Conservation (phyloP, 2,888 invertebrate species). For the Keiferia lycopersicella region DNA sequence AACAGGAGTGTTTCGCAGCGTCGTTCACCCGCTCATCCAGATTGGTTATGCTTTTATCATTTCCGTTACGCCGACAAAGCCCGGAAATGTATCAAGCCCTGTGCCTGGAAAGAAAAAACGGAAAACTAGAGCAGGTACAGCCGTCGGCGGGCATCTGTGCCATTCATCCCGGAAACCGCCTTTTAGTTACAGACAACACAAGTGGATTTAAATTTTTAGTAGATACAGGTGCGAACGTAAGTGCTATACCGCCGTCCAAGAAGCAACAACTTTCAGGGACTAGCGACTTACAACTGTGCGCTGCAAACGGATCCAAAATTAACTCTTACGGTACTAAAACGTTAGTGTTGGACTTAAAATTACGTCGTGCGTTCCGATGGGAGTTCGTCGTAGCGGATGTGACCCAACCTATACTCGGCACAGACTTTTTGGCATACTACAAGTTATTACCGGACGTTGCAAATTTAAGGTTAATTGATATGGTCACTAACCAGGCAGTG, state of each 20-base stretch:
- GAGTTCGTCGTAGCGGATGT: not conserved
- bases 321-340: conserved; percentile 30
- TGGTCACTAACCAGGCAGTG: conserved; percentile 23
- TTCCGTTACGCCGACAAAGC: conserved; percentile 18
- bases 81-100: not conserved
- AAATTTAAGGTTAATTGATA: conserved; percentile 27
- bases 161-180: conserved; percentile 21
- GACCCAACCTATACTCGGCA: conserved; percentile 15
- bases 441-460: conserved; percentile 28
- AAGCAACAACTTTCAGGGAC: not conserved
- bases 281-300: conserved; percentile 20
- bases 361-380: conserved; percentile 1
- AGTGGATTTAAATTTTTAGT: conserved; percentile 24
- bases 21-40: not conserved
- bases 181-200: conserved; percentile 22
- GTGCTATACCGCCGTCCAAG: not conserved
- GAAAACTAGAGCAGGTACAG: conserved; percentile 27
- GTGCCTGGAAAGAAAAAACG: conserved; percentile 12
- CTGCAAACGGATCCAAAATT: conserved; percentile 32
- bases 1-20: not conserved
- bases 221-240: conserved; percentile 26
- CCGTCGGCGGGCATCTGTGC: conserved; percentile 26
- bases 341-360: conserved; percentile 10
- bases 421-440: conserved; percentile 31
- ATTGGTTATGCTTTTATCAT: conserved; percentile 18